Base-by-base conservation (phyloP, 1,140 invertebrate genomes). In the Zaprionus tsacasi region DNA sequence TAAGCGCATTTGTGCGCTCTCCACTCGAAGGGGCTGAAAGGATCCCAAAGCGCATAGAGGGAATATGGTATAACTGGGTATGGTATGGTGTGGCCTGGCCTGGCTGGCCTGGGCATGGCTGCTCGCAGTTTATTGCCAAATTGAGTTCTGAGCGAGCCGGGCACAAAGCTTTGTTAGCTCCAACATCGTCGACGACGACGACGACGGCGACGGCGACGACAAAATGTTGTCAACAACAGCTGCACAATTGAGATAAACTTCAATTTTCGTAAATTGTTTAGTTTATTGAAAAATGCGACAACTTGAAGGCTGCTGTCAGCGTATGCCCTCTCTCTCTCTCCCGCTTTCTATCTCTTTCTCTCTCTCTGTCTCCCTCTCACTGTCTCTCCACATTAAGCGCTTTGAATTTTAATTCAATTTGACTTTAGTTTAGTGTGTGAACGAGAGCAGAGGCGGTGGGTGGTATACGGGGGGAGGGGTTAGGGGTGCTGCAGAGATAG, bases 231-330 rank as follows among this genome's bases (percentile, higher is more conserved):
- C 85, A 89, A 89, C 85, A 89, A 85, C 85, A 89, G 85, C 85
- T 89, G 85, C 85, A 89, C 85, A 89, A 89, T 89, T 89, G 85
- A 89, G 85, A 89, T 89, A 89, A 89, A 89, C 85, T 89, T 90
- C 85, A 89, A 89, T 89, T 89, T 89, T 89, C 85, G 85, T 89
- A 89, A 89, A 89, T 89, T 89, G 85, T 89, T 89, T 89, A 89
- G 85, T 89, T 89, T 89, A 89, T 89, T 89, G 85, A 89, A 89
- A 89, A 89, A 89, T 89, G 81, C 85, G 86, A 90, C 85, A 73
- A 88, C 82, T 87, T 89, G 81, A 89, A 89, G 85, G 79, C 69
- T 81, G 38, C 54, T 68, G 61, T 65, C 70, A 70, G 60, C 45
- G n/a, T 21, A 48, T 6, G 7, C 48, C 55, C 12, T 11, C 40